phyloP scores from a whole-genome alignment of 2,113 vertebrate species.

The Pogona vitticeps region DNA sequence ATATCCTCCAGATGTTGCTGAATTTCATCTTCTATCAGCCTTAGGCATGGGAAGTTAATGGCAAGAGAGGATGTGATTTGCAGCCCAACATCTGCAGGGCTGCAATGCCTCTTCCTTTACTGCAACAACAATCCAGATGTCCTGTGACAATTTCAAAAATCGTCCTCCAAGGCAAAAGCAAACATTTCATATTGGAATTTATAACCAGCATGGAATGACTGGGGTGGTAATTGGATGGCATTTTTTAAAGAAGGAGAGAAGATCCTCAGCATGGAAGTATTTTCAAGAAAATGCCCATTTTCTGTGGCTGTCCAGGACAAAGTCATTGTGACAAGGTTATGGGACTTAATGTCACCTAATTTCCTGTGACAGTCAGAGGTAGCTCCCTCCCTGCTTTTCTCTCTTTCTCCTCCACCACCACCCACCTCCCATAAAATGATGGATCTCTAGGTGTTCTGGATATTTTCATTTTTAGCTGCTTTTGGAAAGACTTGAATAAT shows the following conservation, averaged over 20 bases:
- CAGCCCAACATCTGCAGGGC: no score
- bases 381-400: no score
- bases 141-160: background rate
- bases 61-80: no score
- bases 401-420: background rate
- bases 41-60: no score
- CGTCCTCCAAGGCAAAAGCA: background rate
- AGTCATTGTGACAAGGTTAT: conserved; percentile 44
- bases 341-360: conserved; percentile 49
- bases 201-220: no score
- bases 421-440: conserved; percentile 39
- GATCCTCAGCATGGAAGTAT: background rate
- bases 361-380: conserved; percentile 53
- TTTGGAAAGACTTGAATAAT: conserved; percentile 64
- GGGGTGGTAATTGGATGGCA: background rate
- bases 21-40: no score
- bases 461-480: conserved; percentile 57
- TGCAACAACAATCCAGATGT: background rate
- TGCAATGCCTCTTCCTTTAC: no score
- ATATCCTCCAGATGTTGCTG: no score
- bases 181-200: background rate
- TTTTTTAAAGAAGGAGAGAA: background rate
- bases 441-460: conserved; percentile 58
- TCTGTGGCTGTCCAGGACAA: conserved; percentile 33
- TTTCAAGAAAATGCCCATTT: conserved; percentile 20